phyloP scores from a whole-genome alignment of 2,888 invertebrate genomes.

The Ctena decussata region DNA sequence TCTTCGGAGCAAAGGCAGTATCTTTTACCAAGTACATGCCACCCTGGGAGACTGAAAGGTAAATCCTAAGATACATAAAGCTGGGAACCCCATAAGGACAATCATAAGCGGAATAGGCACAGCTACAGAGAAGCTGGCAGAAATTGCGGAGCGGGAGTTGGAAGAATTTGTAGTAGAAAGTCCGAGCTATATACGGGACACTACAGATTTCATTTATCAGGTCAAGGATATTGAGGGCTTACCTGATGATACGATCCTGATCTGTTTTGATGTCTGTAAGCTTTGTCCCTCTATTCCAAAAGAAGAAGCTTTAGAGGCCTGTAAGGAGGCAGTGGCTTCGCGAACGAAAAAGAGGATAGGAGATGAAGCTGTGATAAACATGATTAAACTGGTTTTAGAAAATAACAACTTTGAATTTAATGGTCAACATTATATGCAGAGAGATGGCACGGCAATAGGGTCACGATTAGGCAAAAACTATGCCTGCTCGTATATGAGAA shows the following conservation, averaged over 20 bases:
- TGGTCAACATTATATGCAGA: constrained; percentile 21
- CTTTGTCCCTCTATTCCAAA: constrained; percentile 36
- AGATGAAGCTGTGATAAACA: neutral
- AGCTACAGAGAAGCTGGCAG: constrained; percentile 30
- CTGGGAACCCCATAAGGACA: neutral
- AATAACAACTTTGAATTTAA: constrained; percentile 36
- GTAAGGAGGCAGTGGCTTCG: constrained; percentile 5
- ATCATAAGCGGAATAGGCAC: constrained; percentile 24
- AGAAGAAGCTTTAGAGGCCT: constrained; percentile 25
- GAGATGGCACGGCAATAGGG: constrained; percentile 23
- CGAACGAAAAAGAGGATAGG: constrained; percentile 5
- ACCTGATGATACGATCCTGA: neutral
- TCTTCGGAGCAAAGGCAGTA: neutral
- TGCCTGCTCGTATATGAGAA: constrained; percentile 37
- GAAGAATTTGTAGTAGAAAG: neutral
- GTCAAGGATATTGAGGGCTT: neutral
- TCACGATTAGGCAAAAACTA: constrained; percentile 31
- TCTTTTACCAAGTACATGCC: neutral
- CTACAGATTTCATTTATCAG: constrained; percentile 19
- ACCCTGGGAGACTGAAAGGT: constrained; percentile 17
- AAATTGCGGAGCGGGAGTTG: constrained; percentile 16
- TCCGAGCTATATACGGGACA: constrained; percentile 8
- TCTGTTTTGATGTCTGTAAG: constrained; percentile 43
- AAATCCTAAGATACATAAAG: constrained; percentile 31
- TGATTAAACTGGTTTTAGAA: constrained; percentile 32